Evolutionary conservation across 2,797 vertebrate species (phyloP).

Genomic region (Synanceia verrucosa): DNA sequence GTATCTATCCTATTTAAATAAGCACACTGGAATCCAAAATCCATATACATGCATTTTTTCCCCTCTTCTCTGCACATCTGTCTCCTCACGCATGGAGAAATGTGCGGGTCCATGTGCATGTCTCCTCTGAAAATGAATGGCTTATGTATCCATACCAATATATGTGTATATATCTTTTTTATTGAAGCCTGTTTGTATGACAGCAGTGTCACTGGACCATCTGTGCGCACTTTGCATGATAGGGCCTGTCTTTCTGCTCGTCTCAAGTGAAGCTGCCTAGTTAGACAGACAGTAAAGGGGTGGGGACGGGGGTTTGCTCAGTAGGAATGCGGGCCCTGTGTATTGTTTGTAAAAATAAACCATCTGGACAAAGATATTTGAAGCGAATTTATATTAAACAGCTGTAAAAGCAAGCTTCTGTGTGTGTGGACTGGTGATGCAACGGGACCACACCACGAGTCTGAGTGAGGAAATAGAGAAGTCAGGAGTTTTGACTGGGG

Average conservation of each 20-base stretch:
- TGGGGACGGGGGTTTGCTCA: constrained; percentile 74
- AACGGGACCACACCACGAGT: constrained; percentile 88
- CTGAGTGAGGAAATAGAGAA: constrained; percentile 63
- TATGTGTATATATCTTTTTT: constrained; percentile 79
- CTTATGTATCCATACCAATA: constrained; percentile 80
- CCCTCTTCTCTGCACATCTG: constrained; percentile 56
- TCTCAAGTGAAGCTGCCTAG: constrained; percentile 74
- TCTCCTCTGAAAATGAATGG: constrained; percentile 67
- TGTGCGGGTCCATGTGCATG: constrained; percentile 9
- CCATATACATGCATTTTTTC: constrained; percentile 56
- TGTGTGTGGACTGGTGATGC: constrained; percentile 83
- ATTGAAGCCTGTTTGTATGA: constrained; percentile 83
- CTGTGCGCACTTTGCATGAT: constrained; percentile 84
- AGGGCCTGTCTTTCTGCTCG: constrained; percentile 64
- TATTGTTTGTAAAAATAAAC: constrained; percentile 99
- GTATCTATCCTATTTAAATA: constrained; percentile 80
- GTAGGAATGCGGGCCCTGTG: constrained; percentile 89
- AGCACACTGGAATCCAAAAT: constrained; percentile 71
- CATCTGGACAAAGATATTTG: constrained; percentile 92
- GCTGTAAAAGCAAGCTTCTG: constrained; percentile 98
- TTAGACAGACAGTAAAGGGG: constrained; percentile 79
- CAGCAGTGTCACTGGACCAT: constrained; percentile 87
- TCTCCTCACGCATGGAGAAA: constrained; percentile 56
- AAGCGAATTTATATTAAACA: constrained; percentile 96
- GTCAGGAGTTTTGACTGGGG: constrained; percentile 35